Evolutionary conservation across 1,140 invertebrate genomes (phyloP), one percentile per base, ranked within the genome.

Genomic region (Bactericera cockerelli): DNA sequence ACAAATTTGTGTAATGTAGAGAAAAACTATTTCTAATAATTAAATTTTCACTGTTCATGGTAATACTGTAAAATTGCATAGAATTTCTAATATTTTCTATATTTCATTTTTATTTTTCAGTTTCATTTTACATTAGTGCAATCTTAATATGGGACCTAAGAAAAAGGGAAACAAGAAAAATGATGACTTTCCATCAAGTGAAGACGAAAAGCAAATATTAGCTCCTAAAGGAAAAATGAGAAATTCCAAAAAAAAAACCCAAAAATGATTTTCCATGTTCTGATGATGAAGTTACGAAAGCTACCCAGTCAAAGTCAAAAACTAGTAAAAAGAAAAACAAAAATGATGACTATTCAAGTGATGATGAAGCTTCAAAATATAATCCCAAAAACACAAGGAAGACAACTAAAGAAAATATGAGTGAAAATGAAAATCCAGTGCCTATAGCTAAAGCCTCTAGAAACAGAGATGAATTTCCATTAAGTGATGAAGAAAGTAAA

Each of bases 351-450:
- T 55, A 38, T 8, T 53, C 58, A 1, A 28, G 54, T 26, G 57
- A 59, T 8, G 24, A 42, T 8, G 55, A 57, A 3, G 22, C 33
- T 8, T 16, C n/a, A 19, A 54, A 53, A 54, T 25, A 16, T 2
- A 59, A 60, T 13, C 24, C 63, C 64, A 59, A 26, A 21, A 28
- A 8, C 11, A 25, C 42, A 19, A 16, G 53, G 19, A 56, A 58
- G 21, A 19, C 39, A 19, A 24, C 26, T 21, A 26, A 59, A 10
- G 31, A 55, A 13, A 36, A 39, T 56, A 60, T 54, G 25, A 59
- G 54, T 14, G 55, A 63, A 26, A 64, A 64, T 16, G 66, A 66
- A 36, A 42, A 21, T 25, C 33, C 60, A 24, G 60, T 58, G 36
- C 6, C 53, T 26, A 38, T 56, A 25, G 19, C n/a, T 55, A 24